Conservation (phyloP, 2,888 invertebrate genomes). For the Nemurella pictetii region DNA sequence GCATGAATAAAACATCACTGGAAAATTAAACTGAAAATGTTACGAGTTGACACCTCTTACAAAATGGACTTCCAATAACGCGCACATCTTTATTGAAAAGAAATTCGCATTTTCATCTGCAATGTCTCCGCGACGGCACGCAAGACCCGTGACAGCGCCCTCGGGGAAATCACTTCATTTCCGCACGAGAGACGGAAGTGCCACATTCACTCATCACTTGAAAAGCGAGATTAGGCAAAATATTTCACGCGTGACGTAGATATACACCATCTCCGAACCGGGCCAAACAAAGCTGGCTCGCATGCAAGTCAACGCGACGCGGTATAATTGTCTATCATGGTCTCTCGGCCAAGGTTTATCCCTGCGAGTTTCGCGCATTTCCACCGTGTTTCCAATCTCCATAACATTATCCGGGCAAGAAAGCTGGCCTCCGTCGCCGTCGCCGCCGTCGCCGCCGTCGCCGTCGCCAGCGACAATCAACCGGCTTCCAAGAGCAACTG, state of each 20-base stretch:
- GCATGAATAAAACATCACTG: constrained; percentile 1
- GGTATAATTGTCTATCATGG: too few relatives aligned
- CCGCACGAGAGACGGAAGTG: not conserved
- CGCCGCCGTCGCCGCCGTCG: not conserved
- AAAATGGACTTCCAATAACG: not conserved
- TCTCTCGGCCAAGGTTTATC: not conserved
- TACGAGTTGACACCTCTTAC: not conserved
- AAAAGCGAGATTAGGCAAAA: not conserved
- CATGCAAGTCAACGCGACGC: not conserved
- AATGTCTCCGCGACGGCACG: not conserved
- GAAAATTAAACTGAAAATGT: not conserved
- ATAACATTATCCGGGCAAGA: constrained; percentile 20
- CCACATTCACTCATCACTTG: not conserved
- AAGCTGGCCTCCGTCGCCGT: not conserved
- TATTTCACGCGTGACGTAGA: not conserved
- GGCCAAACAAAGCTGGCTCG: not conserved
- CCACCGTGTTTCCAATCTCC: constrained; percentile 27
- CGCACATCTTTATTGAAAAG: not conserved
- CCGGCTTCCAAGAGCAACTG: not conserved
- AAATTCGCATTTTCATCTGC: not conserved
- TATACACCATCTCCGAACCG: too few relatives aligned
- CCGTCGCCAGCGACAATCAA: constrained; percentile 1
- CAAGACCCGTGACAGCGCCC: too few relatives aligned
- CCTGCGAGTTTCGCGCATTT: not conserved
- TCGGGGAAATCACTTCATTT: not conserved